These are phyloP conservation scores for Drosophila novamexicana DNA, from an alignment of 1,140 invertebrate species.

Conservation along the genomic window DNA sequence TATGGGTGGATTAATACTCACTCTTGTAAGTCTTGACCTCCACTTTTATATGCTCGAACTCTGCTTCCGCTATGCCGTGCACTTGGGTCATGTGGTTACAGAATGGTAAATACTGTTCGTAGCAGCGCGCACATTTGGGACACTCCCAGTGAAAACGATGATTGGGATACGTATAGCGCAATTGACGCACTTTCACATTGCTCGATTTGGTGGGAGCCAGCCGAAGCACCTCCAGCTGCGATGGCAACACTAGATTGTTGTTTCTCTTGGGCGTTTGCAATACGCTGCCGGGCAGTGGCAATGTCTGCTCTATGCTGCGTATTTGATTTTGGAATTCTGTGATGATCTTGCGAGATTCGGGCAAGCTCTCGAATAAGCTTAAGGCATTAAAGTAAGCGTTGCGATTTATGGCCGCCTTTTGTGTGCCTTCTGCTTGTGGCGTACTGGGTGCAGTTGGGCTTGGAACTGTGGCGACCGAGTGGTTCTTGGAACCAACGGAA, in stretches of 20 bases:
- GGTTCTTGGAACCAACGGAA: not conserved
- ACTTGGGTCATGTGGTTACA: constrained; percentile 40
- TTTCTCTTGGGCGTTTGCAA: constrained; percentile 36
- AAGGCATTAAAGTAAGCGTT: constrained; percentile 30
- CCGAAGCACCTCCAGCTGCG: not conserved
- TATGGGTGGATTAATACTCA: constrained; percentile 7
- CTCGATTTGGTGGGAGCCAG: constrained; percentile 8
- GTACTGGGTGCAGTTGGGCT: not conserved
- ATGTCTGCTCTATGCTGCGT: constrained; percentile 58
- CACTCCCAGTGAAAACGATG: constrained; percentile 57
- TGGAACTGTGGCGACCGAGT: not conserved
- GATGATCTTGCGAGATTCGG: constrained; percentile 69
- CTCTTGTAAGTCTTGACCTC: constrained; percentile 32
- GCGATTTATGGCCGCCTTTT: constrained; percentile 6
- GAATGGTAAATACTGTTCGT: constrained; percentile 42
- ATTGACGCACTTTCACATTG: constrained; percentile 11
- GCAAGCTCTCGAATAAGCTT: constrained; percentile 50
- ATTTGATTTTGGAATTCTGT: constrained; percentile 69
- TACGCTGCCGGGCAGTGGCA: constrained; percentile 63
- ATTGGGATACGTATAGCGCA: constrained; percentile 29
- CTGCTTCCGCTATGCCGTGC: constrained; percentile 24
- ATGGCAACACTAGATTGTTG: not conserved
- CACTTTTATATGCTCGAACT: constrained; percentile 29
- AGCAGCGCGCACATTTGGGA: constrained; percentile 36
- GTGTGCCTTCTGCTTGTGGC: not conserved